These are phyloP conservation scores for Acleris laterana DNA, from an alignment of 2,888 invertebrate genomes.

Conservation along the genomic window DNA sequence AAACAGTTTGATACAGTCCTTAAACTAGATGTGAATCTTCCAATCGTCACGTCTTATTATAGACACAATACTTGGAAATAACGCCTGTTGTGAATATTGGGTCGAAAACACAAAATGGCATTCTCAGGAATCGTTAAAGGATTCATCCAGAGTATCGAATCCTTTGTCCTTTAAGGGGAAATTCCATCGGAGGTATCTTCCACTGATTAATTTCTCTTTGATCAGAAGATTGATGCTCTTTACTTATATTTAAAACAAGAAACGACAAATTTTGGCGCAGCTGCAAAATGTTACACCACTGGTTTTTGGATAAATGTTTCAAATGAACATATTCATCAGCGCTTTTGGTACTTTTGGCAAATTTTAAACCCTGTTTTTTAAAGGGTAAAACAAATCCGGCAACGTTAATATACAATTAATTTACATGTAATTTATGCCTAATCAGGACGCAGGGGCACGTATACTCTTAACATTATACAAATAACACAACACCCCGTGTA, in stretches of 20 bases:
- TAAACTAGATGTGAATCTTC: conserved; percentile 44
- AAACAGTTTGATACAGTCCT: conserved; percentile 60
- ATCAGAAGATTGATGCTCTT: conserved; percentile 12
- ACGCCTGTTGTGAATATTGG: conserved; percentile 5
- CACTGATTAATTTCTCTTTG: conserved; percentile 31
- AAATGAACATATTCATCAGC: background rate
- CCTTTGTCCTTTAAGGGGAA: conserved; percentile 13
- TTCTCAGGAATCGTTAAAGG: conserved; percentile 18
- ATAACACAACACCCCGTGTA: conserved; percentile 46
- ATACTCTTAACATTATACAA: conserved; percentile 33
- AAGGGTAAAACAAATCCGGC: background rate
- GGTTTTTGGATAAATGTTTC: background rate
- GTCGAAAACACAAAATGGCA: conserved; percentile 6
- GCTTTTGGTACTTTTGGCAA: background rate
- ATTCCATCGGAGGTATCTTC: conserved; percentile 12
- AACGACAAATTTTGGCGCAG: conserved; percentile 1
- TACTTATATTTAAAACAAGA: no score
- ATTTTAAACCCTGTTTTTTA: conserved; percentile 4
- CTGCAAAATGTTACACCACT: no score
- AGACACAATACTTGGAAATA: conserved; percentile 1
- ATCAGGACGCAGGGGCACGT: conserved; percentile 36
- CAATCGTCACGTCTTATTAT: conserved; percentile 23
- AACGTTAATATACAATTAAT: conserved; percentile 6
- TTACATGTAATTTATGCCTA: conserved; percentile 20
- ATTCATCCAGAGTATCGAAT: conserved; percentile 21